Conservation (phyloP, 35 echinoderm and acorn worm genomes). For the Diadema setosum region DNA sequence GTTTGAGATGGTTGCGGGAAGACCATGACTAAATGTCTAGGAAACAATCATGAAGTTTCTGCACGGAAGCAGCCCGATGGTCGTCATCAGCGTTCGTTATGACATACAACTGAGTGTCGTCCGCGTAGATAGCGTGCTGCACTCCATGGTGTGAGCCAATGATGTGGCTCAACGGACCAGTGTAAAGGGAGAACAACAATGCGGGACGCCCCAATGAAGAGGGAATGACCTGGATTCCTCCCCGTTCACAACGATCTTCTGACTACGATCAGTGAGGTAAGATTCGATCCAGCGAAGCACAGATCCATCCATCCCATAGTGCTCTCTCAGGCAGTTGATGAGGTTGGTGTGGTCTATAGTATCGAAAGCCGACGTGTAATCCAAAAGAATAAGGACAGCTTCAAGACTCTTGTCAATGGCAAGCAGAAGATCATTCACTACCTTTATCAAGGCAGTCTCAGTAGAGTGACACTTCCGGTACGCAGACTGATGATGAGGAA, state of each 20-base stretch:
- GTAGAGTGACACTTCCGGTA: neutral
- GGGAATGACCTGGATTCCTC: neutral
- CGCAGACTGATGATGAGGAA: neutral
- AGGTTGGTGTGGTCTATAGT: neutral
- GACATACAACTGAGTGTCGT: neutral
- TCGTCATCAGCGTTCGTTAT: neutral
- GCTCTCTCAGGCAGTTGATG: neutral
- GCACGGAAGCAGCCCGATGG: neutral
- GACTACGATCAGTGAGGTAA: neutral
- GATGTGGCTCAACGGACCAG: neutral
- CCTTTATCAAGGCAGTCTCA: constrained; percentile 15
- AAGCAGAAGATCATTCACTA: constrained; percentile 13
- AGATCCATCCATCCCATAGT: neutral
- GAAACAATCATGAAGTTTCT: constrained; percentile 13
- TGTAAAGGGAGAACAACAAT: neutral
- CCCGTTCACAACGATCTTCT: neutral
- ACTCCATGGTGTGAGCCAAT: neutral
- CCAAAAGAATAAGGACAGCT: constrained; percentile 1
- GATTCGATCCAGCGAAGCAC: neutral
- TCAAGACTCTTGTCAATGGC: constrained; percentile 3
- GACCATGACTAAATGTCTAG: neutral
- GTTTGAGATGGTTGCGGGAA: neutral
- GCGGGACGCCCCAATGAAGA: neutral
- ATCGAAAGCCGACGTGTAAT: constrained; percentile 18
- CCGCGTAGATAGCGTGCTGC: neutral